These are phyloP conservation scores for Numida meleagris DNA, from an alignment of 2,113 vertebrate species.

Conservation along the genomic window DNA sequence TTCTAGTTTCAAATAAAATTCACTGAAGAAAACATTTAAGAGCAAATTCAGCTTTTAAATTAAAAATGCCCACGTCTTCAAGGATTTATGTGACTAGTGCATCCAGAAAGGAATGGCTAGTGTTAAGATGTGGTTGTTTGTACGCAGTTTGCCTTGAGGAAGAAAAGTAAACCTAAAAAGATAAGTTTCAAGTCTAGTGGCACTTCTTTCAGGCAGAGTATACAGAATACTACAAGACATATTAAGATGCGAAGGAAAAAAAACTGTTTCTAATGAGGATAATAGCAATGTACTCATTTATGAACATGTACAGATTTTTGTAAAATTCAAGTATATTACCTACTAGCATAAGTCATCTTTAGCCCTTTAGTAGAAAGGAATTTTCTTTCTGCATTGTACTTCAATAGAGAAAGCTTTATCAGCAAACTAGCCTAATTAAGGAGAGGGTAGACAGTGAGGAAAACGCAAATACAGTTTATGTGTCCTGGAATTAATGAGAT, in stretches of 20 bases:
- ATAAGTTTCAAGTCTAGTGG: background rate
- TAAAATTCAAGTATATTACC: background rate
- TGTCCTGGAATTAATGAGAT: background rate
- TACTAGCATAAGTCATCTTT: background rate
- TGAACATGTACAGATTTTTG: rapidly evolving
- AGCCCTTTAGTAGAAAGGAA: background rate
- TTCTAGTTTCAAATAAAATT: background rate
- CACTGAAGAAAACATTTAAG: background rate
- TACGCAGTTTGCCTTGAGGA: background rate
- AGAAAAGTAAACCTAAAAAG: background rate
- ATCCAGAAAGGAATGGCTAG: background rate
- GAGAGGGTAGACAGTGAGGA: background rate
- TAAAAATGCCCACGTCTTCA: background rate
- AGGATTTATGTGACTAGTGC: background rate
- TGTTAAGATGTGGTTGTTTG: background rate
- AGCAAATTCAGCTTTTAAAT: background rate
- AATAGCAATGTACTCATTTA: background rate
- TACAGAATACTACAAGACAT: background rate
- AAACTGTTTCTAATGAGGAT: background rate
- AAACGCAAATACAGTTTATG: background rate
- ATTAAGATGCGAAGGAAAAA: background rate
- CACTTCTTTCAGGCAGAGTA: background rate
- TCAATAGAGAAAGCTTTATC: background rate
- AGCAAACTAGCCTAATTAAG: background rate
- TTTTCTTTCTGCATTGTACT: background rate